These are phyloP conservation scores for Colius striatus DNA, from an alignment of 2,113 vertebrate genomes.

Conservation along the genomic window DNA sequence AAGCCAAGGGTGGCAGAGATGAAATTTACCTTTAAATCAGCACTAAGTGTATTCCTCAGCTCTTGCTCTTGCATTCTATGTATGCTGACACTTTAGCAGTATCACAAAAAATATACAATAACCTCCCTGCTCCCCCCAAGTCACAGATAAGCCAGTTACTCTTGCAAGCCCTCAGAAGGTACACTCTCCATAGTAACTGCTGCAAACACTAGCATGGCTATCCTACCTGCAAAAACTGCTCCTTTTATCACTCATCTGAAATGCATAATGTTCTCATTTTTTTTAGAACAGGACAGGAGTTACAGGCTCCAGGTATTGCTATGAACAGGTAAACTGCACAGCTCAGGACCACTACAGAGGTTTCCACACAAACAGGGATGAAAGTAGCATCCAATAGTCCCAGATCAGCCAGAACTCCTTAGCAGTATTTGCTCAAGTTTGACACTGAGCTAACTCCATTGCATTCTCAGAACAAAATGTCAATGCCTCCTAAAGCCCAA, in stretches of 20 bases:
- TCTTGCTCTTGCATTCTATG: neutral
- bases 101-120: neutral
- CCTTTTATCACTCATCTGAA: neutral
- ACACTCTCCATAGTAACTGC: neutral
- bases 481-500: neutral
- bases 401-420: neutral
- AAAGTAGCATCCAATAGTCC: neutral
- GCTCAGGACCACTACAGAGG: neutral
- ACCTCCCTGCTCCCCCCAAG: neutral
- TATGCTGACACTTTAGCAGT: neutral
- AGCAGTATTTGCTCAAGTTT: neutral
- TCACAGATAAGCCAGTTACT: neutral
- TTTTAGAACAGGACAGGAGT: neutral
- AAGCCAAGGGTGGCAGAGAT: neutral
- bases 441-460: neutral
- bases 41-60: neutral
- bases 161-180: neutral
- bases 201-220: neutral
- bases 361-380: neutral
- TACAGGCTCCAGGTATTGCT: neutral
- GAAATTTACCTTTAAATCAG: neutral
- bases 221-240: neutral
- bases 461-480: neutral
- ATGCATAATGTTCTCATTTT: fast-evolving
- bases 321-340: neutral